Evolutionary conservation across 2,888 invertebrate species (phyloP), one percentile per base, ranked within the genome.

Genomic region (Drosophila mulleri): DNA sequence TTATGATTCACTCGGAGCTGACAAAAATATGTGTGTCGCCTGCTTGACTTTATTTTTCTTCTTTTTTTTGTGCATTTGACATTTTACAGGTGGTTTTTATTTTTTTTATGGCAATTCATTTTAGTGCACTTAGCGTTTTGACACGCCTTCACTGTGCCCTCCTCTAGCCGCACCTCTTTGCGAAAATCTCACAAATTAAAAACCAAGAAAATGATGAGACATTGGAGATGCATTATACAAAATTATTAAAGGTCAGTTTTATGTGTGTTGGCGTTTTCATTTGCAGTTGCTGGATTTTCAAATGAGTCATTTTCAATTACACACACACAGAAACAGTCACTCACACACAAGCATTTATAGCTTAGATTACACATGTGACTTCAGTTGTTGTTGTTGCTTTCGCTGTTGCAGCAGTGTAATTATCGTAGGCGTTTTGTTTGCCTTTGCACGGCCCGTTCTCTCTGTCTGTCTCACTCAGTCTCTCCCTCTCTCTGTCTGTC

Each of bases 241-340:
- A 71, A 71, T 52, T 42, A 18, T 12, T 64, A 74, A 86, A 88
- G 83, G 71, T 83, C 70, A 83, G 57, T 76, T 82, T 42, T 60
- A 44, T 35, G 9, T 32, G 35, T 63, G 54, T 48, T 56, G 64
- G 45, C 29, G 32, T 61, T 68, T 82, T 64, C 62, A 58, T 65
- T 82, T 67, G 53, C 47, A 66, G 29, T 64, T 56, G 67, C 60
- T 45, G 53, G 35, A 47, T 63, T 82, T 75, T 67, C 48, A 71
- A 76, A 74, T 83, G 88, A 88, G 52, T 89, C 83, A 89, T 67
- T 74, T 82, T 82, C 67, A 67, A 78, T 75, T 35, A 58, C 42
- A 53, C 50, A 44, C 11, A 69, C 32, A 48, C 41, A 60, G 16
- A 48, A 37, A 39, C 39, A 16, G 39, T 3, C 18, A 52, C n/a